Conservation (phyloP, 2,888 invertebrate species). For the Eupithecia tripunctaria region DNA sequence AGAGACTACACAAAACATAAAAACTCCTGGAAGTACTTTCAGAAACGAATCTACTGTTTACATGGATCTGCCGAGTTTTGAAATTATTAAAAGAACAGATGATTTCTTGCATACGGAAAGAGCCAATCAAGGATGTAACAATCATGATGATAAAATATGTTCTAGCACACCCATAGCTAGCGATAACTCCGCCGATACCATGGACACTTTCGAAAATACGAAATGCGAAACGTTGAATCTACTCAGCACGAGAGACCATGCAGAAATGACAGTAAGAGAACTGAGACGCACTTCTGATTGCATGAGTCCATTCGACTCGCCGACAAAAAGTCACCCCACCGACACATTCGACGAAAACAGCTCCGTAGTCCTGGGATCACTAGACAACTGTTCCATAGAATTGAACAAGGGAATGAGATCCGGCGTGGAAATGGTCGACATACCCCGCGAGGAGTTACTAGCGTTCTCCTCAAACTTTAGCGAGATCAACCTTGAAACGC, state of each 20-base stretch:
- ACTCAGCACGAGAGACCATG: conserved; percentile 56
- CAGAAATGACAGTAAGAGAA: conserved; percentile 63
- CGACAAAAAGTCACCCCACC: conserved; percentile 75
- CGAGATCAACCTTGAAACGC: conserved; percentile 78
- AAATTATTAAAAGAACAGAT: conserved; percentile 60
- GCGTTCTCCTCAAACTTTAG: conserved; percentile 84
- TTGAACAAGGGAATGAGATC: conserved; percentile 81
- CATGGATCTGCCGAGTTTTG: conserved; percentile 72
- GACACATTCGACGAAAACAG: conserved; percentile 80
- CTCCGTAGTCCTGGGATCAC: conserved; percentile 84
- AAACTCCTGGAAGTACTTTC: conserved; percentile 50
- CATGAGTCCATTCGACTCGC: conserved; percentile 76
- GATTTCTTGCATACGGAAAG: conserved; percentile 69
- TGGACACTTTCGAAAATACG: conserved; percentile 58
- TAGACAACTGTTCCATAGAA: conserved; percentile 83
- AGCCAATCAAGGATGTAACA: conserved; percentile 39
- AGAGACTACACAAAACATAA: conserved; percentile 33
- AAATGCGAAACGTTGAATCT: conserved; percentile 51
- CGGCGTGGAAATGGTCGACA: conserved; percentile 63
- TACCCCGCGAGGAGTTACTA: conserved; percentile 78
- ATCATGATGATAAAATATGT: conserved; percentile 50
- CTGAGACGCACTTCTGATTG: conserved; percentile 66
- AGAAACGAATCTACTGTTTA: conserved; percentile 74
- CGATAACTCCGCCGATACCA: conserved; percentile 54
- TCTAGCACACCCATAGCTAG: conserved; percentile 74